Evolutionary conservation across 2,888 invertebrate genomes (phyloP), one percentile per base, ranked within the genome.

Genomic region (Hedychridium roseum): DNA sequence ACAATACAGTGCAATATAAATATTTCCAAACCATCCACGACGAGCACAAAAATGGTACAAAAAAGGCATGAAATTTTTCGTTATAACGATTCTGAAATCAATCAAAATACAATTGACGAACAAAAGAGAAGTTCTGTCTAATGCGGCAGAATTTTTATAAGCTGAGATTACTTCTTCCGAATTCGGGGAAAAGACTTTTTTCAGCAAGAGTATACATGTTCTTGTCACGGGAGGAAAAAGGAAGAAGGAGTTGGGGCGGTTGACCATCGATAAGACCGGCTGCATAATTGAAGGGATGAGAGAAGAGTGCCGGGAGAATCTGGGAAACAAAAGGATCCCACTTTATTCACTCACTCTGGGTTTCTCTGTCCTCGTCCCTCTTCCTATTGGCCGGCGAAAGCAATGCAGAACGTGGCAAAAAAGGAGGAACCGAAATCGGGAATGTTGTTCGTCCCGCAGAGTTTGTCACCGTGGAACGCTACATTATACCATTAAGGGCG

Each of bases 381-480:
- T n/a, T n/a, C n/a, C n/a, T n/a, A n/a, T n/a, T n/a, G n/a, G n/a
- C n/a, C 38, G 7, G 18, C 35, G 37, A 37, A 14, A 43, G 39
- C 45, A 45, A 23, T 16, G 47, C 27, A 43, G 47, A 47, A 50
- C 37, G 47, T 57, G 42, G 50, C 45, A 44, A 57, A 62, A 50
- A 58, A 57, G 46, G 43, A 54, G 41, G 42, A 52, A 50, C 43
- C 50, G 44, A 47, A 49, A 50, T 39, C 50, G 63, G 60, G 72
- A 72, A 72, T 71, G 66, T 65, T 71, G 71, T 70, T 62, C 63
- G 50, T 54, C 57, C 34, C 51, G 64, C 55, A 52, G 65, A 72
- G 70, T 72, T 72, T 72, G 73, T 72, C 71, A 72, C 66, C 62
- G 50, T 57, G 68, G 63, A 70, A 72, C 65, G 64, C 54, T 46